These are phyloP conservation scores for Leptatherina wallacei DNA, from an alignment of 2,797 vertebrate species.

Conservation along the genomic window DNA sequence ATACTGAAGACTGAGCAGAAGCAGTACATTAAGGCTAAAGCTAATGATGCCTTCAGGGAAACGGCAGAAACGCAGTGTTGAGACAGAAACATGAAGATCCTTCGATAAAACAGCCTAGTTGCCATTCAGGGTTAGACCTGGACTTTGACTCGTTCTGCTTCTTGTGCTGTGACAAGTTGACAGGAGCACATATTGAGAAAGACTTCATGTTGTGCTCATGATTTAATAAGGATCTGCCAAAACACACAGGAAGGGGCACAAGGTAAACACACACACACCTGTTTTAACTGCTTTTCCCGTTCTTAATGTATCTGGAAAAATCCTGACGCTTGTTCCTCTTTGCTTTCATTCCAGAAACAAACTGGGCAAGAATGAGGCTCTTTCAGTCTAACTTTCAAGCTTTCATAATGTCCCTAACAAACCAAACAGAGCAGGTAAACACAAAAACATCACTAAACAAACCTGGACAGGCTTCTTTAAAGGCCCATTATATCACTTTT, in stretches of 20 bases:
- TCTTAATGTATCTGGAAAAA: neutral
- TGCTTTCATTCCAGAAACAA: neutral
- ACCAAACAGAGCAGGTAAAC: neutral
- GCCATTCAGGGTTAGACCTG: neutral
- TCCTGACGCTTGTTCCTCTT: neutral
- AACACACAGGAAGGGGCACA: neutral
- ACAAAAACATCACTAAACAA: neutral
- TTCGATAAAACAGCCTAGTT: neutral
- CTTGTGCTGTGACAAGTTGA: neutral
- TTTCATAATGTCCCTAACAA: neutral
- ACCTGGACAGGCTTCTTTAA: neutral
- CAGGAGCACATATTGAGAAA: neutral
- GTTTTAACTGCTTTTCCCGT: neutral
- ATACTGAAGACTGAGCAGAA: neutral
- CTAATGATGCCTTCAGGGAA: neutral
- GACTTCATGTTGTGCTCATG: neutral
- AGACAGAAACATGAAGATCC: neutral
- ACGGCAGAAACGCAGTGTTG: neutral
- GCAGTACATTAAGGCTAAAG: too few relatives aligned
- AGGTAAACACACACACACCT: neutral
- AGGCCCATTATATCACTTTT: too few relatives aligned
- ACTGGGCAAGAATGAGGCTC: neutral
- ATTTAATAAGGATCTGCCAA: constrained; percentile 1
- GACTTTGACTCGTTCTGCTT: neutral
- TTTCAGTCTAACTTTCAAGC: neutral